Evolutionary conservation across 2,797 vertebrate genomes (phyloP), one percentile per base, ranked within the genome.

Genomic region (Pogoniulus pusillus): DNA sequence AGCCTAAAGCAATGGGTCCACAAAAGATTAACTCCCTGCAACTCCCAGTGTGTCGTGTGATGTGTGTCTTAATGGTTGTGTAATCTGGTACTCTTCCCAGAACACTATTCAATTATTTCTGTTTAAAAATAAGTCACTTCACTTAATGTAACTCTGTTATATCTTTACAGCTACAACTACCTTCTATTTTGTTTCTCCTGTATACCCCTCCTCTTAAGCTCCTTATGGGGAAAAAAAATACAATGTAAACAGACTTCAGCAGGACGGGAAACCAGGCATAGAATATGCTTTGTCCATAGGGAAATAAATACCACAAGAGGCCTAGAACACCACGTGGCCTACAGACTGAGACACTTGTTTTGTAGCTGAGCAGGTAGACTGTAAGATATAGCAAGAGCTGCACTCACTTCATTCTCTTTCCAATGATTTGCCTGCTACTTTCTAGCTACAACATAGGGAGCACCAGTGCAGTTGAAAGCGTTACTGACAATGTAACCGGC

Each of bases 11-110:
- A 41, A 16, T 12, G 19, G 7, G 47, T 41, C 39, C 65, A 43
- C 0, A 1, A 49, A 27, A 82, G 7, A 39, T 14, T 4, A 65
- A 83, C 49, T 49, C 3, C 15, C 8, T 4, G 6, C 8, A 69
- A 0, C 20, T 72, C 19, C 19, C 57, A 64, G 19, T 4, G 2
- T 39, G 32, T 11, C 16, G 27, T 4, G 7, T 29, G 16, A 66
- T 12, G 16, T 73, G 37, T 7, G 70, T 27, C 6, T 65, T 69
- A 72, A 62, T 4, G 14, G 22, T 29, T 77, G 24, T 16, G 7
- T 4, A 60, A 72, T 77, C 9, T 26, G 7, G 32, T 17, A n/a
- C 35, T 83, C 19, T 54, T 83, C 54, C 12, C 45, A 87, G 34
- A 45, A 4, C 2, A 14, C 16, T 7, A 2, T 65, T 76, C 32